Conservation (phyloP, 2,797 vertebrate species). For the Falco novaeseelandiae region DNA sequence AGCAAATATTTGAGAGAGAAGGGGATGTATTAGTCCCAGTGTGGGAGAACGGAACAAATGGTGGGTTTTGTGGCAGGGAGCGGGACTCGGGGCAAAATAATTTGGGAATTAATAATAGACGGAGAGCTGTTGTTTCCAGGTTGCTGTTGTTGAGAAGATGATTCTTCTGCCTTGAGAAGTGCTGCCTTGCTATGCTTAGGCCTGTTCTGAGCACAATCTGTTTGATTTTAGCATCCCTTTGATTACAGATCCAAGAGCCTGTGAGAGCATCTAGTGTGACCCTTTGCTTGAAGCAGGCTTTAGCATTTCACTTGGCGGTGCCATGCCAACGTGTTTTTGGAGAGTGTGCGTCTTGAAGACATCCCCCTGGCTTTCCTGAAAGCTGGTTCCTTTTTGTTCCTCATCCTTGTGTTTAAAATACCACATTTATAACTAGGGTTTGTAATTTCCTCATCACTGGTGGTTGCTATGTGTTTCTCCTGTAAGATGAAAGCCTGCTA, state of each 20-base stretch:
- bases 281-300: neutral
- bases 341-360: neutral
- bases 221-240: neutral
- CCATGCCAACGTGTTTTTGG: neutral
- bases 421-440: neutral
- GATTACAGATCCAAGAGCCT: neutral
- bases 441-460: neutral
- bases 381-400: neutral
- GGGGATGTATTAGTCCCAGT: neutral
- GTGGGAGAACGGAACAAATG: neutral
- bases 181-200: neutral
- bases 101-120: neutral
- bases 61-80: neutral
- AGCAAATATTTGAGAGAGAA: neutral
- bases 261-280: neutral
- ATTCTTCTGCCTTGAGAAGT: neutral
- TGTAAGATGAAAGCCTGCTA: neutral
- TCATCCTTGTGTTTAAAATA: neutral
- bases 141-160: neutral
- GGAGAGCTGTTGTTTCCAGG: neutral
- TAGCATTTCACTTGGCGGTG: neutral
- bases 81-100: neutral
- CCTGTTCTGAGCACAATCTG: neutral
- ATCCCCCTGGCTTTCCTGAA: neutral
- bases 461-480: constrained; percentile 24